Evolutionary conservation across 2,888 invertebrate genomes (phyloP), one percentile per base, ranked within the genome.

Genomic region (Diogma glabrata): DNA sequence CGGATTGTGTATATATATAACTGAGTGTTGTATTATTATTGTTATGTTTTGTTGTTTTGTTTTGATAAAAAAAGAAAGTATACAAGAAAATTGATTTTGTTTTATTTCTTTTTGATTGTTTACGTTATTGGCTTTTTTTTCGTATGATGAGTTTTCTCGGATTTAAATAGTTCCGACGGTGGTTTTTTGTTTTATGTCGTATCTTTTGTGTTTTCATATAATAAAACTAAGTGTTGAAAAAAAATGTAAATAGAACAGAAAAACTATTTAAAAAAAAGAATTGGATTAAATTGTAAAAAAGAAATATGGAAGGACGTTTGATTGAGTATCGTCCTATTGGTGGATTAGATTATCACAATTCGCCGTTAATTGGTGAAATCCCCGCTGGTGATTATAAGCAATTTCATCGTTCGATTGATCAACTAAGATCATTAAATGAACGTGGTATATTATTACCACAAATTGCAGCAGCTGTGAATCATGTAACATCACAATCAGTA

Each of bases 351-450:
- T 77, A 76, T 63, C 75, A 76, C 59, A 61, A 59, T 56, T 77
- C 76, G 52, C 76, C 79, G 40, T 64, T 78, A 54, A 80, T 81
- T 80, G 81, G 81, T 36, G 81, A 81, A 68, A 75, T 81, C 65
- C 79, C 80, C 40, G 63, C 76, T 61, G 67, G 67, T 56, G 79
- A 79, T 58, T 79, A 79, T 65, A 72, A 73, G 26, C 75, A 75
- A 60, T 72, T 79, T 63, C 79, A 79, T 63, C 75, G 79, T 63
- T 79, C 80, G 59, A 79, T 79, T 68, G 80, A 79, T 58, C 79
- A 79, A 60, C 64, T 79, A 56, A 71, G 80, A 59, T 77, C 78
- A 49, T 77, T 78, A 68, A 77, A 77, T 40, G 75, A 66, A 56
- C 64, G 66, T n/a, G 63, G 64, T 47, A 63, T 64, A 20, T 57